phyloP scores from a whole-genome alignment of 2,113 vertebrate species.

The Rhodinocichla rosea region DNA sequence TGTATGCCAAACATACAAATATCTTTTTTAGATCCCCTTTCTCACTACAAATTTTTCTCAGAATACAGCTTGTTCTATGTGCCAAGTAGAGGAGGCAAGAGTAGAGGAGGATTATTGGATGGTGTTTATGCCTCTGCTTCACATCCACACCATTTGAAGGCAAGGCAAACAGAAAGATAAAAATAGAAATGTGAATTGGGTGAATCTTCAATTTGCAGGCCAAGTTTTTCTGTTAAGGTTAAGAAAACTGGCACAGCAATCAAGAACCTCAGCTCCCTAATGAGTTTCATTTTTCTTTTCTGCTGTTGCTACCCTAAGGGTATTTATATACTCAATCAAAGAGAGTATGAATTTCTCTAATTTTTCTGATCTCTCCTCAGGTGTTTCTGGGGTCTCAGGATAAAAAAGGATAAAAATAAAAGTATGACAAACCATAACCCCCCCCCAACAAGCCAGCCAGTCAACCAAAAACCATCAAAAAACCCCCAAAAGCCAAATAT shows the following conservation, averaged over 20 bases:
- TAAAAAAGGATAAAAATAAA: not conserved
- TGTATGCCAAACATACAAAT: not conserved
- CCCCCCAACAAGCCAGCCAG: not conserved
- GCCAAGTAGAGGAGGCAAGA: not conserved
- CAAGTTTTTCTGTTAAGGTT: not conserved
- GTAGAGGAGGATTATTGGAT: not conserved
- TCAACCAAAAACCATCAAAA: not conserved
- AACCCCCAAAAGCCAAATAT: not conserved
- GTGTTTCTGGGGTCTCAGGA: not conserved
- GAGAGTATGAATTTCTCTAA: not conserved
- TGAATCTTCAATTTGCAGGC: not conserved
- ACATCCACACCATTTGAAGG: not conserved
- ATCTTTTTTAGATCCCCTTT: not conserved
- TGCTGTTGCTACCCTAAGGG: not conserved
- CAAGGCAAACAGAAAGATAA: not conserved
- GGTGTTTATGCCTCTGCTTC: not conserved
- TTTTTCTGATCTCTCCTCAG: not conserved
- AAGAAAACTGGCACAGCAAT: not conserved
- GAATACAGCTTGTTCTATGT: not conserved
- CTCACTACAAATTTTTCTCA: not conserved
- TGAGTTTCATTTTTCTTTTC: not conserved
- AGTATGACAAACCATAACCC: not conserved
- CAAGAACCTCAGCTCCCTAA: not conserved
- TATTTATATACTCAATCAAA: not conserved
- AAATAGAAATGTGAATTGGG: not conserved